Evolutionary conservation across 2,888 invertebrate species (phyloP).

Genomic region (Metalampra italica): DNA sequence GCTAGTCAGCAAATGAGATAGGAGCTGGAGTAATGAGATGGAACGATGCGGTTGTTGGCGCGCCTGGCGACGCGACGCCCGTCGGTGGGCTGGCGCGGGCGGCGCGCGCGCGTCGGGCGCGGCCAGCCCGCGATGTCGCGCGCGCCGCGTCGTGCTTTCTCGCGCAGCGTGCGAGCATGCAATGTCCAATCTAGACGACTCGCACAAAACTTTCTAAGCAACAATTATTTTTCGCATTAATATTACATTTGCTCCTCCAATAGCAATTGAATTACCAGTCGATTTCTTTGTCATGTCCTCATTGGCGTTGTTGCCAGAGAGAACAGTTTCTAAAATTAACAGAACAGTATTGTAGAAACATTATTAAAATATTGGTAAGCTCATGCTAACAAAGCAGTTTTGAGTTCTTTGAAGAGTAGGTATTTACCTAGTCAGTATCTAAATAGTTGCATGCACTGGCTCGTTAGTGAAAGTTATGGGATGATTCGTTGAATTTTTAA

Average conservation of each 20-base stretch:
- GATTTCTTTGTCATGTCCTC: constrained; percentile 27
- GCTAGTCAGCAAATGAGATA: not conserved
- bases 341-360: too few relatives aligned
- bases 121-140: not conserved
- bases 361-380: too few relatives aligned
- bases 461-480: constrained; percentile 71
- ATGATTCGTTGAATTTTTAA: constrained; percentile 73
- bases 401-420: too few relatives aligned
- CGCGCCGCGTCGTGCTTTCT: constrained; percentile 65
- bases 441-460: constrained; percentile 31
- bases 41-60: not conserved
- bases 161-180: constrained; percentile 75
- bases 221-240: constrained; percentile 75
- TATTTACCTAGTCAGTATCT: too few relatives aligned
- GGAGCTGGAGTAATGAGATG: not conserved
- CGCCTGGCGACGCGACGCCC: not conserved
- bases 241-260: constrained; percentile 67
- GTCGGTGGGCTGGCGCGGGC: not conserved
- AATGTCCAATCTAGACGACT: constrained; percentile 67
- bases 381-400: too few relatives aligned
- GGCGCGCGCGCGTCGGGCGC: not conserved
- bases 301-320: constrained; percentile 13
- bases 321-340: not conserved
- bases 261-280: constrained; percentile 40
- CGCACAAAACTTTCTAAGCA: constrained; percentile 75